Evolutionary conservation across 2,113 vertebrate genomes (phyloP).

Genomic region (Paedocypris sp.): DNA sequence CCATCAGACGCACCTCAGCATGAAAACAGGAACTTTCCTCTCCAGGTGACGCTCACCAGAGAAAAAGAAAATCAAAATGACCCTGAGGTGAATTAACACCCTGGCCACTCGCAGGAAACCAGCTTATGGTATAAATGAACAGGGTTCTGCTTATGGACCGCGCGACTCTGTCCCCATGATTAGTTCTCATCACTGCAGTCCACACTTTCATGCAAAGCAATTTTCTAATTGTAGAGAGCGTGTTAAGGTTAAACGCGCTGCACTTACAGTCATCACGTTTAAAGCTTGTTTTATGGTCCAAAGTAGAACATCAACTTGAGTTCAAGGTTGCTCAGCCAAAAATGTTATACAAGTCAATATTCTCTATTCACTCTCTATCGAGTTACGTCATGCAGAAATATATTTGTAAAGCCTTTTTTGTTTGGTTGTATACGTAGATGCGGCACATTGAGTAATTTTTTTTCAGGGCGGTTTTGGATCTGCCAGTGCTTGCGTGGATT

Average conservation of each 20-base stretch:
- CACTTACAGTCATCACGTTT: conserved; percentile 5
- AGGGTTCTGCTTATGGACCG: background rate
- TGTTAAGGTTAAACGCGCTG: conserved; percentile 3
- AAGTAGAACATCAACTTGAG: background rate
- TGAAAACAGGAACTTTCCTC: background rate
- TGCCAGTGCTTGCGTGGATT: no score
- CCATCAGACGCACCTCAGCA: background rate
- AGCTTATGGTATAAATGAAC: background rate
- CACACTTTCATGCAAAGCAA: conserved; percentile 17
- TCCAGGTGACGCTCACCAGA: background rate
- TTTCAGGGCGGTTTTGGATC: no score
- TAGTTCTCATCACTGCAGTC: background rate
- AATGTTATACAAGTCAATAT: background rate
- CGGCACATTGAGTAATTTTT: no score
- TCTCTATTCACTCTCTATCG: background rate
- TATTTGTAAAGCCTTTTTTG: no score
- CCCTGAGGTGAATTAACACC: conserved; percentile 2
- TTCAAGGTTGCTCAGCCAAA: background rate
- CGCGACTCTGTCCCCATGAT: background rate
- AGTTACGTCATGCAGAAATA: no score
- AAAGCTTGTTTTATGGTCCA: background rate
- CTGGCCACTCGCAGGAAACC: background rate
- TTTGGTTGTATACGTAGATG: no score
- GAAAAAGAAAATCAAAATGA: background rate
- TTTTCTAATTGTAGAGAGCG: conserved; percentile 13